Evolutionary conservation across 1,140 invertebrate species (phyloP).

Genomic region (Hermatobates lingyangjiaoensis): DNA sequence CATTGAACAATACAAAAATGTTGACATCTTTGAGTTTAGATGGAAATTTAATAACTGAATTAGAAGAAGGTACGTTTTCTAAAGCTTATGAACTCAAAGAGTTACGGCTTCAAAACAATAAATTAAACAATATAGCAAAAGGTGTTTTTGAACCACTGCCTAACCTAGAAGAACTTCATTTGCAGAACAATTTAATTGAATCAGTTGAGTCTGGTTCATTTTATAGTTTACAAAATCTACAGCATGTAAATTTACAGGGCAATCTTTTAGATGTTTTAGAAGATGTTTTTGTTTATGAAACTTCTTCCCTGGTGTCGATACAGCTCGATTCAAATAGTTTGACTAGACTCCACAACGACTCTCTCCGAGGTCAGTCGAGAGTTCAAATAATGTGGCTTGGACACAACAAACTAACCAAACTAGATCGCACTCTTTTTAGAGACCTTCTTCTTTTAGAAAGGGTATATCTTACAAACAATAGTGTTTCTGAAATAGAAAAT

Average conservation of each 20-base stretch:
- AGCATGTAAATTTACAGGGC: slow-evolving; percentile 71
- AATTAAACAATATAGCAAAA: slow-evolving; percentile 46
- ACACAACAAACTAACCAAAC: slow-evolving; percentile 54
- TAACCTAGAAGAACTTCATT: slow-evolving; percentile 58
- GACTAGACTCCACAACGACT: slow-evolving; percentile 51
- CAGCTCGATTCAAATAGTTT: slow-evolving; percentile 71
- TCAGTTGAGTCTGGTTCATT: slow-evolving; percentile 68
- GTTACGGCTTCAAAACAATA: slow-evolving; percentile 73
- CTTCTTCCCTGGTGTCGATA: slow-evolving; percentile 60
- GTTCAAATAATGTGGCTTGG: slow-evolving; percentile 73
- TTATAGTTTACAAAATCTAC: slow-evolving; percentile 57
- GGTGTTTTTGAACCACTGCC: slow-evolving; percentile 65
- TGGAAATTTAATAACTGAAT: slow-evolving; percentile 65
- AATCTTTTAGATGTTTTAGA: slow-evolving; percentile 55
- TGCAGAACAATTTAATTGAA: slow-evolving; percentile 69
- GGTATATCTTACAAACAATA: slow-evolving; percentile 66
- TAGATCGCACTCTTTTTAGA: slow-evolving; percentile 49
- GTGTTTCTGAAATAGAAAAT: slow-evolving; percentile 57
- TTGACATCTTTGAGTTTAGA: slow-evolving; percentile 72
- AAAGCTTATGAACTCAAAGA: slow-evolving; percentile 52
- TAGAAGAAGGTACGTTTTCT: slow-evolving; percentile 60
- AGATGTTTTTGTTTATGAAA: slow-evolving; percentile 57
- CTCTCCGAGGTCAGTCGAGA: slow-evolving; percentile 53
- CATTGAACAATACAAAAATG: slow-evolving; percentile 52
- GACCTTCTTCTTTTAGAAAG: slow-evolving; percentile 54